These are phyloP conservation scores for Gryllus bimaculatus DNA, from an alignment of 1,140 invertebrate genomes.

Conservation along the genomic window DNA sequence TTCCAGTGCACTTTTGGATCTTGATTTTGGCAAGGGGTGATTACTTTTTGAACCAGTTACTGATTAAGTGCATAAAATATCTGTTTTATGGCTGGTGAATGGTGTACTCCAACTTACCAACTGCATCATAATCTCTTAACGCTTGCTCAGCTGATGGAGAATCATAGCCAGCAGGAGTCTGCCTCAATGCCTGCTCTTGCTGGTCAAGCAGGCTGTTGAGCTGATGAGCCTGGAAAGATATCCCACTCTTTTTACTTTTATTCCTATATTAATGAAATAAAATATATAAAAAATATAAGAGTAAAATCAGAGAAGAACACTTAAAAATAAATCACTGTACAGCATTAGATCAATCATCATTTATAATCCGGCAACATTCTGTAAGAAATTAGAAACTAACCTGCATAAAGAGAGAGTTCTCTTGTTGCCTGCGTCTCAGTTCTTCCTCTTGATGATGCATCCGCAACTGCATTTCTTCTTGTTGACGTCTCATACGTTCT, in stretches of 20 bases:
- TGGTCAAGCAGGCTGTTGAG: constrained; percentile 50
- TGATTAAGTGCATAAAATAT: too few relatives aligned
- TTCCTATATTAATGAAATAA: not conserved
- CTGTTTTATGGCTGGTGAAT: too few relatives aligned
- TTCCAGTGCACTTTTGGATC: too few relatives aligned
- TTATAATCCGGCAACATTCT: not conserved
- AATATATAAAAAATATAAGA: not conserved
- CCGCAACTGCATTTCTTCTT: constrained; percentile 62
- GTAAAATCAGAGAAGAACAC: not conserved
- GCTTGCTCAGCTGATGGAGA: constrained; percentile 19
- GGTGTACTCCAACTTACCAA: not conserved
- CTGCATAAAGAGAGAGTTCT: constrained; percentile 73
- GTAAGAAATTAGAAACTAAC: constrained; percentile 31
- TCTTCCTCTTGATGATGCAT: constrained; percentile 74
- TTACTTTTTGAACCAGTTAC: too few relatives aligned
- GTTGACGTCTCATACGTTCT: constrained; percentile 56
- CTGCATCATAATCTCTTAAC: constrained; percentile 19
- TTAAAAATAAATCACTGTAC: not conserved
- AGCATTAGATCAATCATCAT: too few relatives aligned
- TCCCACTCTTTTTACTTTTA: not conserved
- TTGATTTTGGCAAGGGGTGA: too few relatives aligned
- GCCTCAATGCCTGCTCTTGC: constrained; percentile 43
- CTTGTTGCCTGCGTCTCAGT: constrained; percentile 65
- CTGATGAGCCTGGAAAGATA: constrained; percentile 41
- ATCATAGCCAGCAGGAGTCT: constrained; percentile 22